phyloP scores from a whole-genome alignment of 2,888 invertebrate genomes.

The Lepidonotus clava region DNA sequence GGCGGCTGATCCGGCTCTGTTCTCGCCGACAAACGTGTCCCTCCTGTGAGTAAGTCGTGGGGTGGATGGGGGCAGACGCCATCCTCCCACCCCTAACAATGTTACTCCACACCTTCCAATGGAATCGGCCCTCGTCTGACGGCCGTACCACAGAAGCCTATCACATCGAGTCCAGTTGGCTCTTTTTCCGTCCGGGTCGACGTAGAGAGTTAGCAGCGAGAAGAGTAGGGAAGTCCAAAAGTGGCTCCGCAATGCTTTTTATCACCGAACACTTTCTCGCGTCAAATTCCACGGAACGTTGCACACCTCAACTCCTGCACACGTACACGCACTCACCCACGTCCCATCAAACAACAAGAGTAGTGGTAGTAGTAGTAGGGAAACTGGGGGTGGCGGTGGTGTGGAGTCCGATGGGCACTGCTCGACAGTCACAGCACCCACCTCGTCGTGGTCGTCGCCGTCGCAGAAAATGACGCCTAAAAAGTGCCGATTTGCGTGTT shows the following conservation, averaged over 20 bases:
- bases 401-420: not conserved
- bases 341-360: not conserved
- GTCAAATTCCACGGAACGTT: too few relatives aligned
- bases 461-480: not conserved
- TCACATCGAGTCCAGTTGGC: not conserved
- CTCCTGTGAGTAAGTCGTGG: not conserved
- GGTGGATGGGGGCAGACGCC: not conserved
- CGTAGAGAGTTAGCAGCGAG: too few relatives aligned
- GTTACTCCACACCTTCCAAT: not conserved
- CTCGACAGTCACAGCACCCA: too few relatives aligned
- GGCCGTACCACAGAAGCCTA: not conserved
- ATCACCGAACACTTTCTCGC: too few relatives aligned
- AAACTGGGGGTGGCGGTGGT: not conserved
- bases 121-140: not conserved
- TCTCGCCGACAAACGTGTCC: not conserved
- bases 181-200: too few relatives aligned
- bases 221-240: too few relatives aligned
- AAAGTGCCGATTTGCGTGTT: not conserved
- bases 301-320: too few relatives aligned
- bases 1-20: not conserved
- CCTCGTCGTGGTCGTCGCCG: not conserved
- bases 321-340: not conserved
- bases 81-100: constrained; percentile 8
- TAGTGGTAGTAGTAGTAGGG: not conserved
- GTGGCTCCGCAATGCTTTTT: too few relatives aligned